Percentiles rank a stretch among this genome's conserved stretches.
These are phyloP conservation scores for Lasiommata megera DNA, from an alignment of 2,888 invertebrate species.

Conservation along the genomic window DNA sequence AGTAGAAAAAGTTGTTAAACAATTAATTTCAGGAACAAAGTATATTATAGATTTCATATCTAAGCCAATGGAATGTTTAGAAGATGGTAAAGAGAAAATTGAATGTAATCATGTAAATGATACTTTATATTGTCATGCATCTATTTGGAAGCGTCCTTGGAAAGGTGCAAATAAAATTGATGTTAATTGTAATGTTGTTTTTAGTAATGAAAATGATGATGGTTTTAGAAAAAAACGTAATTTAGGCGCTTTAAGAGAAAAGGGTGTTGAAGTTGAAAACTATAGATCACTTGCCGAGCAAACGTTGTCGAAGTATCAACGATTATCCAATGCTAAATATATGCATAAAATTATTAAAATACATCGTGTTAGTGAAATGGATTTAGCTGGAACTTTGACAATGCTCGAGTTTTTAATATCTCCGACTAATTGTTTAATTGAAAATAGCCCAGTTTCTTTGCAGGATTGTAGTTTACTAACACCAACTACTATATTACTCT, in stretches of 20 bases:
- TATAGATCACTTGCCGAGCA: slow-evolving; percentile 36
- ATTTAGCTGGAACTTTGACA: slow-evolving; percentile 75
- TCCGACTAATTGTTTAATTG: slow-evolving; percentile 30
- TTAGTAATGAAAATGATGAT: slow-evolving; percentile 22
- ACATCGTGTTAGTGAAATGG: slow-evolving; percentile 65
- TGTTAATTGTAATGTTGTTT: slow-evolving; percentile 48
- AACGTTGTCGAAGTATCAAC: slow-evolving; percentile 37
- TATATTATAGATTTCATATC: slow-evolving; percentile 51
- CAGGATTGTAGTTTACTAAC: slow-evolving; percentile 39
- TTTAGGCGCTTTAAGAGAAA: slow-evolving; percentile 21
- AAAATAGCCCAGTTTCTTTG: slow-evolving; percentile 19
- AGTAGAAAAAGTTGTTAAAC: slow-evolving; percentile 43
- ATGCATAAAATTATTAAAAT: slow-evolving; percentile 52
- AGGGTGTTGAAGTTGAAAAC: slow-evolving; percentile 28
- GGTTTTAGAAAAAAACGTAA: slow-evolving; percentile 21
- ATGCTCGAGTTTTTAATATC: slow-evolving; percentile 42
- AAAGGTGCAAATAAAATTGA: slow-evolving; percentile 53
- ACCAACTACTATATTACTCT: slow-evolving; percentile 33
- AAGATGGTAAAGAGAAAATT: slow-evolving; percentile 32
- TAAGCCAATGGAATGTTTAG: slow-evolving; percentile 36
- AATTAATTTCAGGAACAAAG: slow-evolving; percentile 47
- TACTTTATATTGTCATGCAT: slow-evolving; percentile 61
- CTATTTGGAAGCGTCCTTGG: slow-evolving; percentile 81
- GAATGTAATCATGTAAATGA: slow-evolving; percentile 34
- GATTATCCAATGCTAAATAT: slow-evolving; percentile 43